Evolutionary conservation across 2,797 vertebrate species (phyloP), one percentile per base, ranked within the genome.

Genomic region (Amblyopsis hoosieri): DNA sequence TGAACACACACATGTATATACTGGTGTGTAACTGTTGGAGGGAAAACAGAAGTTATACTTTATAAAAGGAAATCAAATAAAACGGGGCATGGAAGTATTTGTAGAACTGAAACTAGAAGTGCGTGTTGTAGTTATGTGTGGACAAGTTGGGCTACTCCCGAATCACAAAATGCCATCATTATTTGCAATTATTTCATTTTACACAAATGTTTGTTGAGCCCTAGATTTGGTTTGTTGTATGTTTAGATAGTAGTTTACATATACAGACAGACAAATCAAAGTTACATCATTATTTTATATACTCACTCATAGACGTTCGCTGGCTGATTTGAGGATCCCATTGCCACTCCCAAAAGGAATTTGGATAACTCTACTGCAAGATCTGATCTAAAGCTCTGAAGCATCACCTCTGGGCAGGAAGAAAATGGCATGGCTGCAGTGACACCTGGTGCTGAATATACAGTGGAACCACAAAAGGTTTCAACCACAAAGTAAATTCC

Each of bases 351-450:
- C 14, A 1, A 1, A 64, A 92, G 23, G 54, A 89, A 94, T 0
- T 64, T 68, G 0, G 66, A 66, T n/a, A 93, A 94, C 6, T 74
- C 75, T 2, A 17, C 2, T 1, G 75, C 64, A 33, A 95, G 81
- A 0, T 88, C 86, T 19, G 13, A 46, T 55, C 73, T 87, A 65
- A 96, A 95, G 23, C 57, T 73, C 70, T 91, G 76, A 45, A 97
- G 84, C 68, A 88, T 82, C 0, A 2, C 42, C 51, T 93, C 95
- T 96, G 68, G 1, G 81, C 19, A 45, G 15, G 14, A 55, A 15
- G 11, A 59, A 37, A 4, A 72, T 47, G 6, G 49, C n/a, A 46
- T n/a, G 46, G 15, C 11, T n/a, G 42, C 6, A 1, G 11, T 1
- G 3, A 17, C 29, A 10, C 37, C 37, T 42, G 14, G 37, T 57